Base-by-base conservation (phyloP, 2,888 invertebrate species). In the Euzetes globulus region DNA sequence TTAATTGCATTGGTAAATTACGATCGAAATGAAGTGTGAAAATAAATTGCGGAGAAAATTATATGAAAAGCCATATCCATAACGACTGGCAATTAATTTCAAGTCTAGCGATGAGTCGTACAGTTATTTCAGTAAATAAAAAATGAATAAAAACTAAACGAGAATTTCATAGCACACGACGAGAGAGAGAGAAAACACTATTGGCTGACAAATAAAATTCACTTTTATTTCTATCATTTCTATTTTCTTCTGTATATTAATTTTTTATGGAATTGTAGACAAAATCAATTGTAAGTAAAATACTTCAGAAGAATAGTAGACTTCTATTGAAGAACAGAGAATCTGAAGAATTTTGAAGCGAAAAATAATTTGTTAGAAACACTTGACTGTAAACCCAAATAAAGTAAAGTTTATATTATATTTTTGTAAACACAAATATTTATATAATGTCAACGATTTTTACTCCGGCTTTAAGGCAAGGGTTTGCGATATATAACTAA, bases 351-450 rank as follows among this genome's bases (percentile, higher is more conserved):
- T 41, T 41, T 41, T 41, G 7, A 9, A 47, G 19, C 5, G 19
- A 15, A 19, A 52, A 52, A 17, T 6, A 52, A 55, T 13, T 13
- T 55, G 22, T 55, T 25, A 22, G 6, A 22, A 58, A 41, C 41
- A 41, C 41, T 41, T 41, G 41, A 41, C 13, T 41, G 7, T 13
- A 13, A 41, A 58, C 1, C 27, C 58, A 58, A 29, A 58, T 58
- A 58, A 58, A 58, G 58, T 58, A 58, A 58, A 58, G 58, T 58
- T 29, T 29, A 58, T 27, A 13, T 29, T 7, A 58, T 58, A 15
- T 29, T 58, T n/a, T 55, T 5, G 19, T 55, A 55, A 50, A 50
- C n/a, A 55, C 58, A 58, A 58, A 58, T 58, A 58, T 58, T 58
- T 58, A 58, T 58, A 58, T 58, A 58, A 58, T 58, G 9, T 25